Evolutionary conservation across 2,113 vertebrate genomes (phyloP).

Genomic region (Ceuthmochares aereus): DNA sequence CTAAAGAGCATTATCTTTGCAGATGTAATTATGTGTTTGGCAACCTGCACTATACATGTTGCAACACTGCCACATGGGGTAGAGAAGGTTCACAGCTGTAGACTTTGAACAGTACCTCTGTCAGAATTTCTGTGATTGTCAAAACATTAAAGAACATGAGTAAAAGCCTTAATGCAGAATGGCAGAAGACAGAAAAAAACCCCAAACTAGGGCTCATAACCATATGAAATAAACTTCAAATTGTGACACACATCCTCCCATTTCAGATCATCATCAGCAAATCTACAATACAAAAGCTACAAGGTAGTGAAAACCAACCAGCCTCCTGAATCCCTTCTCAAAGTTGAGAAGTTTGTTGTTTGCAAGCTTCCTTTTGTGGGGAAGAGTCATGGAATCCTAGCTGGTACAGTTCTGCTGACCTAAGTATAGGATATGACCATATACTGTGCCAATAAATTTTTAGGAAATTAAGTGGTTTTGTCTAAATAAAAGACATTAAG

Average conservation of each 20-base stretch:
- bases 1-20: slow-evolving; percentile 39
- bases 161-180: background rate
- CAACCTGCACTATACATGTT: background rate
- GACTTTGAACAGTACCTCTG: background rate
- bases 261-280: background rate
- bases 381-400: background rate
- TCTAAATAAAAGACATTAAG: background rate
- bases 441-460: background rate
- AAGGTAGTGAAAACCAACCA: background rate
- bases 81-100: background rate
- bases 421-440: background rate
- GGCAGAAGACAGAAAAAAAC: background rate
- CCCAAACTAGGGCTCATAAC: background rate
- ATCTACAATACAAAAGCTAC: background rate
- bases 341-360: background rate
- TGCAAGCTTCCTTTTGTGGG: background rate
- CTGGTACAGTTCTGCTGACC: background rate
- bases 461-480: background rate
- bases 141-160: background rate
- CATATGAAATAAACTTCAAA: background rate
- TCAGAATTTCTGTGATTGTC: slow-evolving; percentile 2
- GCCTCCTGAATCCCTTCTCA: background rate
- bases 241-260: background rate
- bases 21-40: slow-evolving; percentile 17
- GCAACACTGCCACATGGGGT: background rate